These are phyloP conservation scores for Stenodera caucasica DNA, from an alignment of 2,888 invertebrate species.

Conservation along the genomic window DNA sequence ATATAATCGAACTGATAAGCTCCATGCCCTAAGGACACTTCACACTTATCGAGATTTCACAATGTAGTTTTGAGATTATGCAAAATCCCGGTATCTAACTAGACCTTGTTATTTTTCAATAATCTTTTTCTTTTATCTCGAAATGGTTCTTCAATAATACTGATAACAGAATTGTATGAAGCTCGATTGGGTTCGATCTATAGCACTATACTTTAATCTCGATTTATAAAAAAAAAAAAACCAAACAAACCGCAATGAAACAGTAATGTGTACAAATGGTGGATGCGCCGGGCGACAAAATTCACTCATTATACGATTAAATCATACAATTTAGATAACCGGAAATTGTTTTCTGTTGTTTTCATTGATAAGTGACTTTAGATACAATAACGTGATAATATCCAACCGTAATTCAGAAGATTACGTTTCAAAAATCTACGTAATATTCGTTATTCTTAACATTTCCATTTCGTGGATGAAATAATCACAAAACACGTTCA, in stretches of 20 bases:
- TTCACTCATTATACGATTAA: background rate
- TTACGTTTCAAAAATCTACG: background rate
- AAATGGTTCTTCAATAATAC: background rate
- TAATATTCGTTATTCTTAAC: no score
- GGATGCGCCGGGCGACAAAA: background rate
- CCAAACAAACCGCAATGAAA: background rate
- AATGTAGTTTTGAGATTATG: background rate
- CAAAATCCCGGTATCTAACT: background rate
- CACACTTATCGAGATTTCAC: background rate
- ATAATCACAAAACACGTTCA: background rate
- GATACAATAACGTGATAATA: background rate
- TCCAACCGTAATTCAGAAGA: background rate
- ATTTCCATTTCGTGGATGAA: background rate
- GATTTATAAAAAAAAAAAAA: background rate
- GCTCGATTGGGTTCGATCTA: background rate
- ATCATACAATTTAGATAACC: background rate
- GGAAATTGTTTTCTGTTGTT: background rate
- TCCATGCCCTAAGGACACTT: background rate
- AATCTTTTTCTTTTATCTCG: background rate
- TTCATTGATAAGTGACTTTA: background rate
- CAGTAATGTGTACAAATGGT: background rate
- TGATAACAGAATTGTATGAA: background rate
- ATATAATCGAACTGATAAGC: background rate
- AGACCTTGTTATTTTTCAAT: background rate
- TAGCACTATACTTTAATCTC: background rate